These are phyloP conservation scores for Belonocnema kinseyi DNA, from an alignment of 1,140 invertebrate genomes.

Conservation along the genomic window DNA sequence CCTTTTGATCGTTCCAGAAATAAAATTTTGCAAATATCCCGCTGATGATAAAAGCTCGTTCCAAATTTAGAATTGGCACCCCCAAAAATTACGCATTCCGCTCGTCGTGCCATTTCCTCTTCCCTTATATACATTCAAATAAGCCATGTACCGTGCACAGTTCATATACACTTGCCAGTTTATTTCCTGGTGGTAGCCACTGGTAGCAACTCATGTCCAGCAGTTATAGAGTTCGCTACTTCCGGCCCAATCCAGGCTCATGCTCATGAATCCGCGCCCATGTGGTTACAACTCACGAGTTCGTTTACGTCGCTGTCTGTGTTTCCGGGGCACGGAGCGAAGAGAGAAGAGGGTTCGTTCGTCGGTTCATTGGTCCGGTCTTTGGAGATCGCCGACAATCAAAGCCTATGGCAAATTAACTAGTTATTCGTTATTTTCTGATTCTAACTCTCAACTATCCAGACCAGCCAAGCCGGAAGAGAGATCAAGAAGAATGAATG, in stretches of 20 bases:
- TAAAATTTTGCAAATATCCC: too few species aligned
- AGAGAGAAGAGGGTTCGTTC: not conserved
- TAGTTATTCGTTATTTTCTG: conserved; percentile 38
- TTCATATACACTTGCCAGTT: conserved; percentile 21
- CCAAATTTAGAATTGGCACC: not conserved
- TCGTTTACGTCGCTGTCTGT: not conserved
- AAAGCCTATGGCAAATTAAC: not conserved
- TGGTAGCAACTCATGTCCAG: not conserved
- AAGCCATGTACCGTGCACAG: conserved; percentile 14
- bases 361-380: not conserved
- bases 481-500: conserved; percentile 33
- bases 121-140: not conserved
- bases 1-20: too few species aligned
- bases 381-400: conserved; percentile 19
- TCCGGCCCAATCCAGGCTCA: not conserved
- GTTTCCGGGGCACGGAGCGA: not conserved
- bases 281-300: not conserved
- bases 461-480: conserved; percentile 43
- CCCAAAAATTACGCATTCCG: not conserved
- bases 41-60: too few species aligned
- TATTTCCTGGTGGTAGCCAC: conserved; percentile 22
- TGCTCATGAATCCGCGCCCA: not conserved
- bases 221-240: conserved; percentile 16
- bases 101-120: not conserved
- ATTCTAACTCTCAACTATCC: conserved; percentile 44